These are phyloP conservation scores for Petrocephalus sullivani DNA, from an alignment of 2,797 vertebrate genomes.

Conservation along the genomic window DNA sequence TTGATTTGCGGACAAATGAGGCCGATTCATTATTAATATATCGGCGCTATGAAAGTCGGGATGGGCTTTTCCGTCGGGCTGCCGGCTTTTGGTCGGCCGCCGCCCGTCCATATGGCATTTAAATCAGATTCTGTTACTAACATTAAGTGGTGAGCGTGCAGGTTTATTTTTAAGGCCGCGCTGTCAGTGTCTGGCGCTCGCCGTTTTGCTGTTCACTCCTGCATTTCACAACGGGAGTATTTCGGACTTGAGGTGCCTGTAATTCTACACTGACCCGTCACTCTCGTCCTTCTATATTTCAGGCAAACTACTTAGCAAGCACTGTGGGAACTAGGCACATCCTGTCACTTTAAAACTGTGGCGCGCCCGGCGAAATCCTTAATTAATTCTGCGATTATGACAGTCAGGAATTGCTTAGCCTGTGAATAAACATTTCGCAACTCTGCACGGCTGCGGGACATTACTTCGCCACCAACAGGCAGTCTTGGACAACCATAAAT, in stretches of 20 bases:
- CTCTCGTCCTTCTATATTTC: constrained; percentile 26
- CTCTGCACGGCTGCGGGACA: constrained; percentile 23
- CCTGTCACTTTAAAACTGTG: constrained; percentile 27
- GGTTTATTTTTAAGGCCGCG: constrained; percentile 25
- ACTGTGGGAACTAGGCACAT: neutral
- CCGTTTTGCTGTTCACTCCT: constrained; percentile 18
- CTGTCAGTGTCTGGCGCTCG: constrained; percentile 18
- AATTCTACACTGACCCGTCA: constrained; percentile 24
- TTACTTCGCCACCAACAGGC: constrained; percentile 49
- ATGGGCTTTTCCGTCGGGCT: constrained; percentile 13
- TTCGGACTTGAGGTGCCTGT: constrained; percentile 24
- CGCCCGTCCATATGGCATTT: constrained; percentile 22
- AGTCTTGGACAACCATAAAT: constrained; percentile 52
- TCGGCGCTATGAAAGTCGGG: neutral
- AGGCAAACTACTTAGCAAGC: constrained; percentile 28
- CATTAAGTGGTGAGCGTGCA: constrained; percentile 23
- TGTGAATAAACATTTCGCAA: constrained; percentile 3
- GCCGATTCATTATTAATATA: neutral
- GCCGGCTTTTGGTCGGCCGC: neutral
- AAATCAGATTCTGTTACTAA: constrained; percentile 27
- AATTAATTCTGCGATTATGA: constrained; percentile 22
- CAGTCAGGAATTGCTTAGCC: constrained; percentile 3
- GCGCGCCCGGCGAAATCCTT: neutral
- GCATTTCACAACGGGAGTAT: constrained; percentile 20
- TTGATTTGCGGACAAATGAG: constrained; percentile 12